Conservation (phyloP, 2,888 invertebrate species). For the Scrobipalpa atriplicella region DNA sequence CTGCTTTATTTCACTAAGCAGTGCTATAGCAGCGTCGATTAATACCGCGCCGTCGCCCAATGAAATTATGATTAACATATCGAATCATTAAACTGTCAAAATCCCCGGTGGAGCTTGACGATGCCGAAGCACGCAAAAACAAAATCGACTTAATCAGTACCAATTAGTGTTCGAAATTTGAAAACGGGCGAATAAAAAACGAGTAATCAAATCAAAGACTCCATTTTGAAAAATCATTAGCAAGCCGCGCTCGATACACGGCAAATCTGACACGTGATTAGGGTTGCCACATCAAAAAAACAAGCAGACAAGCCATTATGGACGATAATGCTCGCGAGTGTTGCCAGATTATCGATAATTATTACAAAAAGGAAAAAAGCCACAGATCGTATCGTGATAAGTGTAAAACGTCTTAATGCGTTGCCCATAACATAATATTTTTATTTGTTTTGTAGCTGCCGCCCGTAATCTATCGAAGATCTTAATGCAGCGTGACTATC, state of each 20-base stretch:
- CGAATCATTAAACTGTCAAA: constrained; percentile 52
- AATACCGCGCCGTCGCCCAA: not conserved
- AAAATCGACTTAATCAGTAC: constrained; percentile 50
- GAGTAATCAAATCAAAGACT: constrained; percentile 62
- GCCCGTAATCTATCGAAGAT: constrained; percentile 61
- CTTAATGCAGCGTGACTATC: constrained; percentile 64
- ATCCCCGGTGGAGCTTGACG: not conserved
- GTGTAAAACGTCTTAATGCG: constrained; percentile 79
- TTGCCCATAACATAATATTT: constrained; percentile 73
- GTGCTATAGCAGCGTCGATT: constrained; percentile 9
- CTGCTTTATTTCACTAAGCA: constrained; percentile 21
- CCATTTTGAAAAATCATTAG: constrained; percentile 71
- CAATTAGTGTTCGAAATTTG: constrained; percentile 46
- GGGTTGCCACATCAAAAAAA: constrained; percentile 76
- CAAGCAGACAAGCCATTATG: constrained; percentile 73
- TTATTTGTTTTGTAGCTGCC: constrained; percentile 74
- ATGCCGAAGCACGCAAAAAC: constrained; percentile 39
- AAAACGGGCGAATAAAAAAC: constrained; percentile 43
- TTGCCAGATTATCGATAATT: constrained; percentile 82
- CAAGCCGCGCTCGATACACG: constrained; percentile 58
- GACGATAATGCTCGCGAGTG: constrained; percentile 65
- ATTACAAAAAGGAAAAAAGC: constrained; percentile 68
- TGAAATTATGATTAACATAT: constrained; percentile 55
- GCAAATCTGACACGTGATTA: constrained; percentile 81
- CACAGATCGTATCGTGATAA: constrained; percentile 70